Percentiles rank a stretch among this genome's conserved stretches.
These are phyloP conservation scores for Synanthedon vespiformis DNA, from an alignment of 2,888 invertebrate species.

Conservation along the genomic window DNA sequence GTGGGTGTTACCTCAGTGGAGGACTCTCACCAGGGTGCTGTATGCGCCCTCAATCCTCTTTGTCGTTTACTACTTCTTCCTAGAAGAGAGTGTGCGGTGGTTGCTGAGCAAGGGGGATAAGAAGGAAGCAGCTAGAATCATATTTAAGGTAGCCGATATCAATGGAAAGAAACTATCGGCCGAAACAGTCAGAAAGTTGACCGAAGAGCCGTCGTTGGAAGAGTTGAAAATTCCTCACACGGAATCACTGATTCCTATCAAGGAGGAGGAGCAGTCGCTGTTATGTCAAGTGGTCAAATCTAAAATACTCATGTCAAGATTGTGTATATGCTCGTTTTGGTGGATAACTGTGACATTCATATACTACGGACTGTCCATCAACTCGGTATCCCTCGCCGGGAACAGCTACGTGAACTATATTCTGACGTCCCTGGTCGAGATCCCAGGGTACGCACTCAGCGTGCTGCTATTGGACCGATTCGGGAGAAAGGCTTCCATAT, in stretches of 20 bases:
- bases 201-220: conserved; percentile 9
- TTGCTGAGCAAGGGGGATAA: conserved; percentile 73
- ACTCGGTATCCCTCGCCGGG: conserved; percentile 80
- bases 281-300: conserved; percentile 58
- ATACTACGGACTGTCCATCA: conserved; percentile 84
- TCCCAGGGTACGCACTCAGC: conserved; percentile 74
- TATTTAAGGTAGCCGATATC: conserved; percentile 56
- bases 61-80: conserved; percentile 70
- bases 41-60: conserved; percentile 75
- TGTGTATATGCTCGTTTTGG: conserved; percentile 78
- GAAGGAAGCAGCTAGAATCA: conserved; percentile 59
- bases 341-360: conserved; percentile 85
- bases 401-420: conserved; percentile 84
- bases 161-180: conserved; percentile 51
- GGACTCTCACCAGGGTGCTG: conserved; percentile 68
- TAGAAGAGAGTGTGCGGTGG: conserved; percentile 79
- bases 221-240: background rate
- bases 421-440: conserved; percentile 72
- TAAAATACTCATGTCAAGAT: conserved; percentile 58
- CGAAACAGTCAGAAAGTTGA: conserved; percentile 28
- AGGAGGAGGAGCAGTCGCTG: conserved; percentile 13
- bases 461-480: conserved; percentile 69
- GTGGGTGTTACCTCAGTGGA: conserved; percentile 76
- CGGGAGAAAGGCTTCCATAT: conserved; percentile 70
- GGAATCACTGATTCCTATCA: background rate